These are phyloP conservation scores for Sander vitreus DNA, from an alignment of 2,113 vertebrate species.

Conservation along the genomic window DNA sequence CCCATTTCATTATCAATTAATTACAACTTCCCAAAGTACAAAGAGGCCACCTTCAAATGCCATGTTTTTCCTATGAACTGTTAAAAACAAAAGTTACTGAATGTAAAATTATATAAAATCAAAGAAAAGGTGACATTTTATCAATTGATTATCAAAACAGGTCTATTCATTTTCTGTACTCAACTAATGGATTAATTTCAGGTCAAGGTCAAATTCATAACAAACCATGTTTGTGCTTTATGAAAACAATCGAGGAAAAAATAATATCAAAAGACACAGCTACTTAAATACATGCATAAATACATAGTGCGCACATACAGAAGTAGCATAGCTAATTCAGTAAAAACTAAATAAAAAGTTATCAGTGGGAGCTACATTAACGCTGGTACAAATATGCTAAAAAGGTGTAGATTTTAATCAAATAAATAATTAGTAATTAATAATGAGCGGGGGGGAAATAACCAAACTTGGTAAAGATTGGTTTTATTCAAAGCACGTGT, in stretches of 20 bases:
- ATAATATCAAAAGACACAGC: too few species aligned
- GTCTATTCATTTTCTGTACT: not conserved
- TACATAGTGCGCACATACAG: too few species aligned
- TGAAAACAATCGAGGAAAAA: too few species aligned
- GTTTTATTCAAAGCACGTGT: not conserved
- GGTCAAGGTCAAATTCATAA: too few species aligned
- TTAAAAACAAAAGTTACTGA: not conserved
- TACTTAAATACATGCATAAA: too few species aligned
- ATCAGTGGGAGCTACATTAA: too few species aligned
- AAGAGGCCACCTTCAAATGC: not conserved
- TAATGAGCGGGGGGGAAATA: not conserved
- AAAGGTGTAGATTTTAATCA: too few species aligned
- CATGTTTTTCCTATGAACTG: not conserved
- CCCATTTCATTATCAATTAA: not conserved
- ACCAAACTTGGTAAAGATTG: not conserved
- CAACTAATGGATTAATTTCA: not conserved
- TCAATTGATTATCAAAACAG: not conserved
- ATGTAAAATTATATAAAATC: not conserved
- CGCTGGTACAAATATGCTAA: not conserved
- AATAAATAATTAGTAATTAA: not conserved
- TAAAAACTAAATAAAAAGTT: not conserved
- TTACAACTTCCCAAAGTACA: not conserved
- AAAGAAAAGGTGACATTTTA: too few species aligned
- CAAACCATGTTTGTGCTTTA: too few species aligned
- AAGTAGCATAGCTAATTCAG: not conserved